A percentile compares a stretch with the other conserved stretches of the same genome.
Conservation (phyloP, 2,888 invertebrate genomes). For the Ichneumoninae sp. region DNA sequence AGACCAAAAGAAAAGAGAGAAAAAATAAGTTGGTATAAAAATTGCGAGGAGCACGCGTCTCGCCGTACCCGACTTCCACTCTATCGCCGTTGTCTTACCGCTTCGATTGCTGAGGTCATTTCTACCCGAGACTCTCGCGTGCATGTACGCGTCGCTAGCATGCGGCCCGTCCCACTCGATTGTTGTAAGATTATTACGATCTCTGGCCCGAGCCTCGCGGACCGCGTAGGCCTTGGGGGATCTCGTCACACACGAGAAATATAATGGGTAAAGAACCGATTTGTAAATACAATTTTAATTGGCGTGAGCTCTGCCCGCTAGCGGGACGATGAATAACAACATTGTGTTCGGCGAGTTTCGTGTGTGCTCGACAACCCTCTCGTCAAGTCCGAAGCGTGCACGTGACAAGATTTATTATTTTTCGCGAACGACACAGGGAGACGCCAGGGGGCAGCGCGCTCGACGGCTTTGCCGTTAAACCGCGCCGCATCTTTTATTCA, state of each 20-base stretch:
- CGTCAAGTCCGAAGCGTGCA: background rate
- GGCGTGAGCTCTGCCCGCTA: background rate
- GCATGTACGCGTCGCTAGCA: conserved; percentile 24
- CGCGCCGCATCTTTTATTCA: conserved; percentile 47
- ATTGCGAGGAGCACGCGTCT: conserved; percentile 34
- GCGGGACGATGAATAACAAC: background rate
- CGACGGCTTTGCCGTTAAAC: background rate
- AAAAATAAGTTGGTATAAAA: conserved; percentile 39
- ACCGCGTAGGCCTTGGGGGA: background rate
- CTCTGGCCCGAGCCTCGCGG: background rate
- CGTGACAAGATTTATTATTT: conserved; percentile 12
- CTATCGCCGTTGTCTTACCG: conserved; percentile 8
- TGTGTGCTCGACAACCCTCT: background rate
- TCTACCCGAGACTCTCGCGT: conserved; percentile 4
- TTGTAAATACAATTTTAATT: conserved; percentile 1
- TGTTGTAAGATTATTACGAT: conserved; percentile 22
- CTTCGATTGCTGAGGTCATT: conserved; percentile 19
- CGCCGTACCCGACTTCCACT: background rate
- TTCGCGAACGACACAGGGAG: background rate
- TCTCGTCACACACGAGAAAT: background rate
- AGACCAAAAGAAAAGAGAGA: conserved; percentile 43
- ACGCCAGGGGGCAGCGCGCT: background rate
- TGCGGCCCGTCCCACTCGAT: conserved; percentile 44
- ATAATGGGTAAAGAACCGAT: background rate
- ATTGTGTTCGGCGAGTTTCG: background rate